Evolutionary conservation across 2,888 invertebrate species (phyloP).

Genomic region (Physocephala rufipes): DNA sequence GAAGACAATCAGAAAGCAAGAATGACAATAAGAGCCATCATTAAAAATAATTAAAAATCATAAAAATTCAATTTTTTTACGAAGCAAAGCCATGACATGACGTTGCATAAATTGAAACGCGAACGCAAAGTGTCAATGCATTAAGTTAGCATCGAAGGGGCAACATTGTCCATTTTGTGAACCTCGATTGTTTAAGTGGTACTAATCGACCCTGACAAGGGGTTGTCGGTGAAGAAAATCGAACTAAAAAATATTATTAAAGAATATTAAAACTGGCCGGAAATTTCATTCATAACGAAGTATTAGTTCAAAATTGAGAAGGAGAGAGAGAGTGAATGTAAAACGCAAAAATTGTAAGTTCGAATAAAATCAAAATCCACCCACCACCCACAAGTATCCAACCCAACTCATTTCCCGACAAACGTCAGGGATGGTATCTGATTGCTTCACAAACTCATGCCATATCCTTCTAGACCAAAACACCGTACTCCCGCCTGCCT

Average conservation of each 20-base stretch:
- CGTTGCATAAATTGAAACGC: conserved; percentile 30
- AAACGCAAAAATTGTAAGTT: background rate
- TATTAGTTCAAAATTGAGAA: background rate
- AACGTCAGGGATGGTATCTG: background rate
- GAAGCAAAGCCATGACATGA: conserved; percentile 34
- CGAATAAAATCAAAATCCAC: conserved; percentile 49
- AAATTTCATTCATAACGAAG: conserved; percentile 2
- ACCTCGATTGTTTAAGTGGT: too few species aligned
- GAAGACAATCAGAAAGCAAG: conserved; percentile 34
- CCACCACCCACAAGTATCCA: background rate
- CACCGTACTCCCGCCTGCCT: background rate
- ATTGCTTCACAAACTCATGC: too few species aligned
- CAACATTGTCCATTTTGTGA: too few species aligned
- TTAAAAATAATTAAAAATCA: conserved; percentile 63
- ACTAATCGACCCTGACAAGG: too few species aligned
- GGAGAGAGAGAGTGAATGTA: too few species aligned
- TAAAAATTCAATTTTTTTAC: conserved; percentile 57
- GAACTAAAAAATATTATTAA: background rate
- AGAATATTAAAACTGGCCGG: conserved; percentile 2
- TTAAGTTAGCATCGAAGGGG: background rate
- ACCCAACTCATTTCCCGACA: background rate
- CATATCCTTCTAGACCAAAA: too few species aligned
- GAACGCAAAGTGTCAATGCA: background rate
- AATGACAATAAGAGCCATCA: conserved; percentile 56
- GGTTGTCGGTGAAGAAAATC: background rate